Base-by-base conservation (phyloP, 2,888 invertebrate species). In the Amiota minor region DNA sequence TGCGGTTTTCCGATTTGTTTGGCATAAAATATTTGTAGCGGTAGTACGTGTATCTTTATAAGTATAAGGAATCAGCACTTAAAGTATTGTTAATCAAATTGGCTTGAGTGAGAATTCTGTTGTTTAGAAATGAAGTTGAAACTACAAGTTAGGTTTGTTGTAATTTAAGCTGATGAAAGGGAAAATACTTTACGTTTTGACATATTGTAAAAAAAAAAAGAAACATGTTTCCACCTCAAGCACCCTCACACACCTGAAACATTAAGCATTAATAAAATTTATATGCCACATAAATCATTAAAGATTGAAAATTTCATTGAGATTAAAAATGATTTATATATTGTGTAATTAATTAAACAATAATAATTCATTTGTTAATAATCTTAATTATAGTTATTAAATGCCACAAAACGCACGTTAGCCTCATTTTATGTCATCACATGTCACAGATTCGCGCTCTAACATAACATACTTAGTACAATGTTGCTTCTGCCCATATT, bases 281-380 rank as follows among this genome's bases (percentile, higher is more conserved):
- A 53, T 16, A 20, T 10, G n/a, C 35, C 18, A 18, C 56, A 16
- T 56, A 56, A 56, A 56, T 56, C 56, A 50, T 50, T 3, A 9
- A 50, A 56, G n/a, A 56, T 16, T 59, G 59, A 59, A 20, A 18
- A 47, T 18, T 35, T 65, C 46, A 65, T 49, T 47, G 20, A 65
- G 47, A 47, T 65, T 65, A 47, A 18, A 14, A 47, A 35, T 65
- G 65, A 65, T 65, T 65, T 65, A 49, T 18, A 65, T 49, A 62
- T 18, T 47, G 46, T 11, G 65, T 49, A 12, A 10, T 23, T 62
- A 35, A 35, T 35, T 35, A 35, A 35, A 45, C 35, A 45, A 35
- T 35, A 35, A 14, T 62, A 62, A 35, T 14, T 59, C n/a, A 45
- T 45, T 65, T 65, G 0, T 47, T 18, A 18, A n/a, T 18, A n/a